phyloP scores from a whole-genome alignment of 2,888 invertebrate genomes.

The Sinelater perroti region DNA sequence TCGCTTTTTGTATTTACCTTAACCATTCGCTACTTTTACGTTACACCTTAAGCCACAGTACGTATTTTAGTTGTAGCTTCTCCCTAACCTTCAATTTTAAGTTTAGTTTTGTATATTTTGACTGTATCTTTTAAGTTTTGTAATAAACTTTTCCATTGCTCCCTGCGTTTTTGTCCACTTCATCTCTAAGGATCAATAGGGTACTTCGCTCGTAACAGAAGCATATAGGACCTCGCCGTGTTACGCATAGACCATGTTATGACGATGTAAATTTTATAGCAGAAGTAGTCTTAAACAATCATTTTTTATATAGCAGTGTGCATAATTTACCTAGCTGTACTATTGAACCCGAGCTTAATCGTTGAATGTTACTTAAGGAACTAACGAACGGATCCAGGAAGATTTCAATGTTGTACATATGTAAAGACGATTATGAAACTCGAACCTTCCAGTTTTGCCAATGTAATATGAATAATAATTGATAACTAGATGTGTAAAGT shows the following conservation, averaged over 20 bases:
- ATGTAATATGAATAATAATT: constrained; percentile 50
- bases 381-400: constrained; percentile 25
- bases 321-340: constrained; percentile 28
- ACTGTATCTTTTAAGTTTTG: constrained; percentile 23
- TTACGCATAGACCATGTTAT: constrained; percentile 24
- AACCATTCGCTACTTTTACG: background rate
- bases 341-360: constrained; percentile 33
- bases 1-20: constrained; percentile 39
- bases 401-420: constrained; percentile 42
- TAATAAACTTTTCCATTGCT: constrained; percentile 20
- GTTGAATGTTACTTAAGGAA: constrained; percentile 27
- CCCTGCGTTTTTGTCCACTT: constrained; percentile 29
- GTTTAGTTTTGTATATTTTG: constrained; percentile 27
- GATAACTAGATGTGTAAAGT: constrained; percentile 58
- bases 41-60: background rate
- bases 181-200: constrained; percentile 55
- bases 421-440: constrained; percentile 54
- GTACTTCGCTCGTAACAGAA: constrained; percentile 43
- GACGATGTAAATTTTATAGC: constrained; percentile 25
- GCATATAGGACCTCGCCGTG: constrained; percentile 37
- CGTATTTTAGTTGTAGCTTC: constrained; percentile 12
- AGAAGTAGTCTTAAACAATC: constrained; percentile 31
- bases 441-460: constrained; percentile 62
- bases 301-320: constrained; percentile 18
- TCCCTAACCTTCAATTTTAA: constrained; percentile 39